Evolutionary conservation across 35 echinoderm and acorn worm species (phyloP).

Genomic region (Ophioderma brevispina): DNA sequence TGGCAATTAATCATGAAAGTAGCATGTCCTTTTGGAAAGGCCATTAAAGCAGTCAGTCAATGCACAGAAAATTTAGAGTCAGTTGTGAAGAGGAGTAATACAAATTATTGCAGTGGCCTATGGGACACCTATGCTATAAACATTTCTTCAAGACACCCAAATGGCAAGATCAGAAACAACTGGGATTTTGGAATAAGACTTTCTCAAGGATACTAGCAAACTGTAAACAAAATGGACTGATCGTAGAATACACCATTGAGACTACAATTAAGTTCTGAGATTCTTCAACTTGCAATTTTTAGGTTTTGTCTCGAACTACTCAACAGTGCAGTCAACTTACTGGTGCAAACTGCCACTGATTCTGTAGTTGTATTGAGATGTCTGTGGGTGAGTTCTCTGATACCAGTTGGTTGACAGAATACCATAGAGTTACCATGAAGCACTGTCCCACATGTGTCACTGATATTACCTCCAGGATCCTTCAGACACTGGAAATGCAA

Average conservation of each 20-base stretch:
- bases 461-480: slow-evolving; percentile 76
- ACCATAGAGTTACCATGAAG: slow-evolving; percentile 87
- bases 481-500: slow-evolving; percentile 68
- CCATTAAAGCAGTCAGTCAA: no score
- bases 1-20: no score
- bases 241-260: neutral
- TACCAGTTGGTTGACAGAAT: slow-evolving; percentile 76
- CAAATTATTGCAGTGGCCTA: no score
- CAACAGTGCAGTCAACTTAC: slow-evolving; percentile 82
- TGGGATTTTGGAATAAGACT: no score
- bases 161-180: no score
- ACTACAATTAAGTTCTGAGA: neutral
- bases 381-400: slow-evolving; percentile 78
- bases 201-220: neutral
- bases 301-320: neutral
- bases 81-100: no score
- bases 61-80: no score
- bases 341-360: slow-evolving; percentile 83
- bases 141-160: no score
- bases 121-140: no score
- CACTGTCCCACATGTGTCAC: slow-evolving; percentile 77
- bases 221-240: neutral
- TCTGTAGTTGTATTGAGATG: slow-evolving; percentile 89
- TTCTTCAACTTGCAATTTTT: neutral
- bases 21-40: no score